Percentiles rank a stretch among this genome's conserved stretches.
Conservation (phyloP, 2,888 invertebrate species). For the Dicyrtoma fusca region DNA sequence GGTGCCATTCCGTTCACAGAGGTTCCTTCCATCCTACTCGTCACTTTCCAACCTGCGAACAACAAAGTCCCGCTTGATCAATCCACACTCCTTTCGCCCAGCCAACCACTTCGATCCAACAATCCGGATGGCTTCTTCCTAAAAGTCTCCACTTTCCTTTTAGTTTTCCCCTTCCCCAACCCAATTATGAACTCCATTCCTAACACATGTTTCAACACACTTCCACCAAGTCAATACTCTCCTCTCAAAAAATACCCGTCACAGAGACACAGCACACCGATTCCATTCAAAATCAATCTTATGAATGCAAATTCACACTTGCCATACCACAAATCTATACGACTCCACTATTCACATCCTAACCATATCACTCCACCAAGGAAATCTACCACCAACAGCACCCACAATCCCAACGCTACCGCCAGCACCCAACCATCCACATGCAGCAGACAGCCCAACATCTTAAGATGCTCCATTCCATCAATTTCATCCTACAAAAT, state of each 20-base stretch:
- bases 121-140: slow-evolving; percentile 14
- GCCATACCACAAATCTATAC: slow-evolving; percentile 6
- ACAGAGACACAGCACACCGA: slow-evolving; percentile 7
- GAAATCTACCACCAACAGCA: neutral
- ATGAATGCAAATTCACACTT: slow-evolving; percentile 17
- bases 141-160: slow-evolving; percentile 7
- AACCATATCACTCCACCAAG: too few species aligned
- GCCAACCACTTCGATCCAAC: slow-evolving; percentile 35
- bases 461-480: too few species aligned
- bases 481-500: too few species aligned
- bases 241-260: neutral
- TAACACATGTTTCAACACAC: slow-evolving; percentile 23
- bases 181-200: slow-evolving; percentile 32
- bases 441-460: too few species aligned
- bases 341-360: too few species aligned
- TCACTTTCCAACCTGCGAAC: slow-evolving; percentile 36
- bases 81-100: slow-evolving; percentile 29
- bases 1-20: slow-evolving; percentile 47
- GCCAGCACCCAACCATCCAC: slow-evolving; percentile 1
- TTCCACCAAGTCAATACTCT: slow-evolving; percentile 22
- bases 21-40: slow-evolving; percentile 49
- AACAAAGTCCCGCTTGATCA: slow-evolving; percentile 43
- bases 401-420: neutral
- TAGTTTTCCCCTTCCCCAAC: slow-evolving; percentile 23
- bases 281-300: slow-evolving; percentile 25